A percentile compares a stretch with the other conserved stretches of the same genome.
These are phyloP conservation scores for Dolichallabes microphthalmus DNA, from an alignment of 2,113 vertebrate species.

Conservation along the genomic window DNA sequence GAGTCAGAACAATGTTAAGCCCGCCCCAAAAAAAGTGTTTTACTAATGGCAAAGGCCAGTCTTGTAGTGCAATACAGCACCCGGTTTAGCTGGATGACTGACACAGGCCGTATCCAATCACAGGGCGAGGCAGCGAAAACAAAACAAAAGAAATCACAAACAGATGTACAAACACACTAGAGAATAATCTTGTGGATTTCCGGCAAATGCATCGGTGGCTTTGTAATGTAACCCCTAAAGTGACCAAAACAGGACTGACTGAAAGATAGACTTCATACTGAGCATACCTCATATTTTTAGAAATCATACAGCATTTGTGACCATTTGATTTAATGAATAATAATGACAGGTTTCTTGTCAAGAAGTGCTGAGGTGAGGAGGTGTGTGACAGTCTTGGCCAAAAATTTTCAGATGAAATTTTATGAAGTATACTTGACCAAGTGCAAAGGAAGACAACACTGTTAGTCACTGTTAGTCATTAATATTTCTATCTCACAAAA, in stretches of 20 bases:
- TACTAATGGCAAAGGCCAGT: neutral
- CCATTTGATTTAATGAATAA: neutral
- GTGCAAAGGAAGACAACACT: neutral
- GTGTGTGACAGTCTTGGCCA: neutral
- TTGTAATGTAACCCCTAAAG: neutral
- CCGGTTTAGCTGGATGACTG: neutral
- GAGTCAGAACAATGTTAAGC: neutral
- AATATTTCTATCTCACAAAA: neutral
- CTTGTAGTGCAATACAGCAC: neutral
- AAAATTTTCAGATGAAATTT: too few relatives aligned
- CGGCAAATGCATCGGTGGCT: neutral
- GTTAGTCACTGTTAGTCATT: neutral
- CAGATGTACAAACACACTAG: neutral
- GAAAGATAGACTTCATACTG: neutral
- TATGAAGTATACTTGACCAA: too few relatives aligned
- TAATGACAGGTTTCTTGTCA: neutral
- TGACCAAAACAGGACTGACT: neutral
- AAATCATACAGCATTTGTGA: neutral
- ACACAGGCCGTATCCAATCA: neutral
- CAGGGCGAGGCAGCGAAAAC: neutral
- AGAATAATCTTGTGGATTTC: neutral
- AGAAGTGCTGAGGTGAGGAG: neutral
- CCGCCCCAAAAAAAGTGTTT: neutral
- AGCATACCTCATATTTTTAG: neutral
- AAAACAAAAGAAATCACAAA: neutral